Base-by-base conservation (phyloP, 2,797 vertebrate genomes). In the Decapterus maruadsi region DNA sequence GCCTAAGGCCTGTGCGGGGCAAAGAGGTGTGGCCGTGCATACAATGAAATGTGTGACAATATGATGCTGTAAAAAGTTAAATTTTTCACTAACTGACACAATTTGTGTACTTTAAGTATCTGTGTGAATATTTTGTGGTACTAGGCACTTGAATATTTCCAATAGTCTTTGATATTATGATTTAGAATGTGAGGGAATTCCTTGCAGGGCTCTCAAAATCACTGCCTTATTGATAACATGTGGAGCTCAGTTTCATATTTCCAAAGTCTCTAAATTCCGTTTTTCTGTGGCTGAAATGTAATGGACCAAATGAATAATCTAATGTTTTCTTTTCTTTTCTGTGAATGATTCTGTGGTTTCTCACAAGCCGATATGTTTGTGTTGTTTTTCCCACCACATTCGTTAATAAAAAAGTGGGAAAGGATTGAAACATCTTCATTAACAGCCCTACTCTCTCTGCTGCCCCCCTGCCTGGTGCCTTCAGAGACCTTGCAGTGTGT, bases 231-330 rank as follows among this genome's bases (percentile, higher is more conserved):
- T 60, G 58, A 57, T 71, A 69, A 54, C 3, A 63, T 17, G 5
- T 43, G 9, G 11, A 61, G 34, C 45, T 48, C 42, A 13, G 12
- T 62, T 72, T 75, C 43, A 70, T 36, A 36, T 72, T 63, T 68
- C 60, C 56, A 43, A 42, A 51, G 55, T 1, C 56, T 82, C 55
- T 26, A 63, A 78, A 77, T 62, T 55, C 45, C 8, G 4, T 48
- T 29, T n/a, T 55, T 17, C 50, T 72, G 42, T 69, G 51, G 51
- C 54, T 76, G 64, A 68, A 87, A 78, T 78, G 64, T 26, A 80
- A 79, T 67, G 60, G 26, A 70, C 65, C n/a, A 63, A 77, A 83
- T 82, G 20, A 87, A 89, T 92, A 86, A 76, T 82, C 79, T 59
- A 89, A 74, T 50, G 62, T 81, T 53, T 81, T 80, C 62, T 87